Percentiles rank a stretch among this genome's conserved stretches.
Conservation (phyloP, 1,140 invertebrate species). For the Dinothrombium tinctorium region DNA sequence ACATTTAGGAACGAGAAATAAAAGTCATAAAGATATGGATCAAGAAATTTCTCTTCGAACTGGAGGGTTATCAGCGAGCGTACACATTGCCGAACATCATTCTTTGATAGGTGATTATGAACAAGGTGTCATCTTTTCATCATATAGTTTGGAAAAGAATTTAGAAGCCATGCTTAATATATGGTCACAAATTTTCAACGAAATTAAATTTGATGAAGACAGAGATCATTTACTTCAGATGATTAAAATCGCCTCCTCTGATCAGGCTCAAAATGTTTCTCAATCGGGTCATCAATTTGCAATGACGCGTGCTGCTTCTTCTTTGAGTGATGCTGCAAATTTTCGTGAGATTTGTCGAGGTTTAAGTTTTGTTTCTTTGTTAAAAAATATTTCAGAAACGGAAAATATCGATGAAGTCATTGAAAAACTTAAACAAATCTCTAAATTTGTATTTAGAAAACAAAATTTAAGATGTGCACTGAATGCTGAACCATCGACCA, state of each 20-base stretch:
- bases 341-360: constrained; percentile 45
- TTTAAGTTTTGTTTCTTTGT: constrained; percentile 51
- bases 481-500: constrained; percentile 21
- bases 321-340: constrained; percentile 37
- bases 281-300: constrained; percentile 60
- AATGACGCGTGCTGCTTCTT: constrained; percentile 44
- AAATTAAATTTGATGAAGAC: constrained; percentile 28
- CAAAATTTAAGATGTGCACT: constrained; percentile 19
- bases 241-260: constrained; percentile 47
- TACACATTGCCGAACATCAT: constrained; percentile 44
- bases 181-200: constrained; percentile 49
- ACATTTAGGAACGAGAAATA: constrained; percentile 56
- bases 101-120: constrained; percentile 36
- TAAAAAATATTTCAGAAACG: constrained; percentile 38
- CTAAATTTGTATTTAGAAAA: constrained; percentile 21
- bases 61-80: constrained; percentile 41
- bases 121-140: constrained; percentile 43
- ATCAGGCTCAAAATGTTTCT: constrained; percentile 51
- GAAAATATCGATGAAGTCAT: constrained; percentile 35
- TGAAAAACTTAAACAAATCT: constrained; percentile 36
- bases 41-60: constrained; percentile 53
- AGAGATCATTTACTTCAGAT: constrained; percentile 55
- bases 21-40: constrained; percentile 56
- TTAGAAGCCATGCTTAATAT: constrained; percentile 50
- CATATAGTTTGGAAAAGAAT: constrained; percentile 63